Evolutionary conservation across 2,113 vertebrate species (phyloP).

Genomic region (Puffinus mauretanicus): DNA sequence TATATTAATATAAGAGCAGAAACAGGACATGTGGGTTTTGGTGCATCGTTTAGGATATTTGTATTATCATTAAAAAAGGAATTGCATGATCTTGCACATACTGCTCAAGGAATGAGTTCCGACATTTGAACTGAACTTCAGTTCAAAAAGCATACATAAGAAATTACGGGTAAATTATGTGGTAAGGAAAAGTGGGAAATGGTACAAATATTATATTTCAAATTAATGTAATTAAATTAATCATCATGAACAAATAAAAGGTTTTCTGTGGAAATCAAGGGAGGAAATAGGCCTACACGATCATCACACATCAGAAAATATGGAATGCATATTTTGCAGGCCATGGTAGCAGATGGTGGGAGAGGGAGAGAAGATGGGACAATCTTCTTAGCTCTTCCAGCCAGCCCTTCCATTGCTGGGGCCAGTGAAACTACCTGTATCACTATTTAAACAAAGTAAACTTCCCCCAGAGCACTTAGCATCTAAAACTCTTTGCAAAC

Average conservation of each 20-base stretch:
- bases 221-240: background rate
- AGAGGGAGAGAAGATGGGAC: background rate
- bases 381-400: background rate
- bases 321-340: background rate
- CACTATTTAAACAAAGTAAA: slow-evolving; percentile 5
- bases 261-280: background rate
- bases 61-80: background rate
- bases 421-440: background rate
- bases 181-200: background rate
- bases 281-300: background rate
- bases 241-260: background rate
- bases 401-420: background rate
- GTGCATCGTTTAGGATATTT: background rate
- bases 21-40: background rate
- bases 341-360: background rate
- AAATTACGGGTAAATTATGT: background rate
- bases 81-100: background rate
- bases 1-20: background rate
- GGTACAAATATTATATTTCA: background rate
- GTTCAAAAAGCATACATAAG: background rate
- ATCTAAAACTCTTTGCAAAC: background rate
- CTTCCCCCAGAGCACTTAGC: background rate
- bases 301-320: background rate
- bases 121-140: background rate
- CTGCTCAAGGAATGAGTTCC: background rate